Evolutionary conservation across 2,888 invertebrate species (phyloP), one percentile per base, ranked within the genome.

Genomic region (Lasioglossum calceatum): DNA sequence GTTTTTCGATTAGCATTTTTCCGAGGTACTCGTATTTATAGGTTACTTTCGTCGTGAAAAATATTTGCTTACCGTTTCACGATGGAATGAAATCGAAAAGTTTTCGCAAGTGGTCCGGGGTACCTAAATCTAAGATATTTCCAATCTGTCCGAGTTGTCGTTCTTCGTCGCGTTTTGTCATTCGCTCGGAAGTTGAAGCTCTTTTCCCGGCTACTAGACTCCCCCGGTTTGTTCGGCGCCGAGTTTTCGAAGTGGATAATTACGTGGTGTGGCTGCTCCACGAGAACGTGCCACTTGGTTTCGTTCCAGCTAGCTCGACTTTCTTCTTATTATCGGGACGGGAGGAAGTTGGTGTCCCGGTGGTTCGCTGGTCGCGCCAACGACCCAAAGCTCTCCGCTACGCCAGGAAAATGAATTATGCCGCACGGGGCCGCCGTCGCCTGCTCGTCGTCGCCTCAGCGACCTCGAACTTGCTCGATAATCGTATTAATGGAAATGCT

Each of bases 161-260:
- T 42, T 14, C 19, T 19, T 64, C 32, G 0, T 64, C 70, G 64
- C 82, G 81, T 88, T 88, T 86, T 83, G 86, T 87, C 80, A 77
- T 85, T 75, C 74, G 61, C 50, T n/a, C 5, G n/a, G 64, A 77
- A 77, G 77, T 27, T 23, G 64, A 50, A 39, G 81, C 64, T 50
- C 67, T 19, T 64, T 75, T 70, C 74, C 71, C 83, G 82, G 64
- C 36, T 76, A 72, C 16, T 64, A 64, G 64, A 32, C 32, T 74
- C 78, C 76, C 74, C 61, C 54, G 12, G 58, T 85, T 85, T 74
- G 76, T 79, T 73, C 85, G 84, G 78, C 87, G 85, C 78, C 81
- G 89, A 85, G 86, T 89, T 86, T 85, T 85, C 87, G 77, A 74
- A 90, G 90, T 87, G 89, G 86, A 90, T 90, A 90, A 90, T 90